Conservation (phyloP, 2,113 vertebrate genomes). For the Strigops habroptila region DNA sequence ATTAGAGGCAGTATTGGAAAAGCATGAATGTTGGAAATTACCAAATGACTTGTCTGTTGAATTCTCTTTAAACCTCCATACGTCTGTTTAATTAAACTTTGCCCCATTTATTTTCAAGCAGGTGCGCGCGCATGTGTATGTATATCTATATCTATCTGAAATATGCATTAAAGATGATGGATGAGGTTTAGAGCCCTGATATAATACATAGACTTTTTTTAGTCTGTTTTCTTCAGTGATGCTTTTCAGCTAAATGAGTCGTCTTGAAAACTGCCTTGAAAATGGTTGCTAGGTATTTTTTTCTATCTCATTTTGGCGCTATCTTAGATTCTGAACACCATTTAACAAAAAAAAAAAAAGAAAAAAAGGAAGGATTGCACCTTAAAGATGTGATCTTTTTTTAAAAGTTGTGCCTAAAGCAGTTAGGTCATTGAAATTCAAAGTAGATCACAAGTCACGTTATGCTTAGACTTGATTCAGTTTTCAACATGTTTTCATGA, state of each 20-base stretch:
- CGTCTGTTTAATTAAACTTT: slow-evolving; percentile 53
- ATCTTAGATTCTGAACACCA: background rate
- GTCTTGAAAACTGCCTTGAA: slow-evolving; percentile 69
- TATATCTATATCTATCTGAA: slow-evolving; percentile 33
- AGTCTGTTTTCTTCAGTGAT: slow-evolving; percentile 66
- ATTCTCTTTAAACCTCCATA: slow-evolving; percentile 54
- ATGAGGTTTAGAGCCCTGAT: slow-evolving; percentile 64
- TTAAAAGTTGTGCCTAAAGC: slow-evolving; percentile 17
- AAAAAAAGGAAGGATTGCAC: slow-evolving; percentile 3
- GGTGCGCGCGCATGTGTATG: slow-evolving; percentile 49
- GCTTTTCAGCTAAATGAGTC: slow-evolving; percentile 60
- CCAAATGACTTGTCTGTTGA: slow-evolving; percentile 65
- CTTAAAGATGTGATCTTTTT: slow-evolving; percentile 12
- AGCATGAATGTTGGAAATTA: slow-evolving; percentile 62
- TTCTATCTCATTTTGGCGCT: background rate
- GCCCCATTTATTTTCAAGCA: slow-evolving; percentile 63
- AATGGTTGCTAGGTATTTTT: slow-evolving; percentile 45
- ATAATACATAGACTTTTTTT: slow-evolving; percentile 29
- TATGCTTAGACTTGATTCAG: slow-evolving; percentile 56
- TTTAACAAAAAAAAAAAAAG: background rate
- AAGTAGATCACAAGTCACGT: slow-evolving; percentile 52
- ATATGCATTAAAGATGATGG: slow-evolving; percentile 69
- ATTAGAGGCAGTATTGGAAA: slow-evolving; percentile 48
- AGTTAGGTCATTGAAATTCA: slow-evolving; percentile 45
- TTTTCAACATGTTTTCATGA: slow-evolving; percentile 71